Base-by-base conservation (phyloP, 2,113 vertebrate species). In the Plectropomus leopardus region DNA sequence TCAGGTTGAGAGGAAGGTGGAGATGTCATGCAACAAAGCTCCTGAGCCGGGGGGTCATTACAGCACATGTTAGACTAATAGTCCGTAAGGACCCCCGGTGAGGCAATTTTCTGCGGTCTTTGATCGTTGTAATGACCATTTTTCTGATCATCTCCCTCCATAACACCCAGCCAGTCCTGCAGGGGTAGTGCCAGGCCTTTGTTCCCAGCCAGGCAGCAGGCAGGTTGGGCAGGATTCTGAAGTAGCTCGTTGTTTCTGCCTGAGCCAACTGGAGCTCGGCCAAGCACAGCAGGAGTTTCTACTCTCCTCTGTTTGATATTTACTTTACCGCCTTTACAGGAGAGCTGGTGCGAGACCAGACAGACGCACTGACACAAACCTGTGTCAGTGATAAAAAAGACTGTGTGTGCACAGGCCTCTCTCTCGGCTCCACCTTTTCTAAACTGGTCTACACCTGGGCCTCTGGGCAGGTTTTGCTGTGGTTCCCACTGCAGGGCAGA, bases 281-380 rank as follows among this genome's bases (percentile, higher is more conserved):
- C 95, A 95, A 89, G 28, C 93, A 80, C 88, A 91, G 93, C 90
- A 88, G 93, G 91, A 94, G 92, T 92, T 93, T 91, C 90, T 92
- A 34, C 85, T 92, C 91, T 85, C 76, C 87, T 80, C 90, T 93
- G 94, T 94, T 94, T 94, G 92, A 94, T 94, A 94, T 94, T 94
- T 94, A 93, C 92, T 93, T 94, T 94, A 91, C 92, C 80, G 82
- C 92, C 91, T 93, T 93, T 82, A 86, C 88, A 90, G 85, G 85
- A 86, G 89, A 93, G 86, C 83, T 76, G 51, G 87, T 88, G 83
- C 88, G 71, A 87, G 86, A 88, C 89, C 83, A 92, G 93, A 83
- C 91, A 93, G 89, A 93, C 87, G 76, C 76, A 84, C 88, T 84
- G 88, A 91, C 79, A 90, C 83, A 89, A 83, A 68, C 34, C 84